A percentile compares a stretch with the other conserved stretches of the same genome.
These are phyloP conservation scores for Ectropis grisescens DNA, from an alignment of 1,140 invertebrate species.

Conservation along the genomic window DNA sequence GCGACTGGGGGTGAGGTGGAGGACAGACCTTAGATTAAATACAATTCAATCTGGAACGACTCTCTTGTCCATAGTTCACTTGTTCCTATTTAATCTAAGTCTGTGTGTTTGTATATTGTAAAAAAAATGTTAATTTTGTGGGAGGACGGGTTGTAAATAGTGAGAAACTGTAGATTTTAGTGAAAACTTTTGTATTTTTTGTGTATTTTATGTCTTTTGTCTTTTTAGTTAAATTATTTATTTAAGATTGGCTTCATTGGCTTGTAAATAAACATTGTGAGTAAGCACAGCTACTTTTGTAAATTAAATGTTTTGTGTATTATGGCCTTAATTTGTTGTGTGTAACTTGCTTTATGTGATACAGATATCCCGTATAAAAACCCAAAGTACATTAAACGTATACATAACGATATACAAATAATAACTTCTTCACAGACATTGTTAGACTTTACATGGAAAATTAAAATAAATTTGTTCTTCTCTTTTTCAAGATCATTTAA, in stretches of 20 bases:
- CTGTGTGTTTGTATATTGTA: conserved; percentile 22
- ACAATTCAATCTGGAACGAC: conserved; percentile 7
- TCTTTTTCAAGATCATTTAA: no score
- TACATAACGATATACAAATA: no score
- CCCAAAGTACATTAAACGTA: no score
- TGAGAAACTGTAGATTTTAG: conserved; percentile 13
- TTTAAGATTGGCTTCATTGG: conserved; percentile 25
- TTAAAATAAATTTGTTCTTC: no score
- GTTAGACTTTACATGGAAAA: no score
- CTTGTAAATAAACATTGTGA: conserved; percentile 30
- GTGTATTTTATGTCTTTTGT: conserved; percentile 13
- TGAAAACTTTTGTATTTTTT: conserved; percentile 16
- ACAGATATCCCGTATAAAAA: no score
- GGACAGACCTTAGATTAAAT: conserved; percentile 47
- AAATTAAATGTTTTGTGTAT: conserved; percentile 21
- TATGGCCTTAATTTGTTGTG: conserved; percentile 2
- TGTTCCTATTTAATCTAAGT: conserved; percentile 50
- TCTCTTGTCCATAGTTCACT: neutral
- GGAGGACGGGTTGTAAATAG: conserved; percentile 21
- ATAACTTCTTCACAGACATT: no score
- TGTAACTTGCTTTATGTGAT: no score
- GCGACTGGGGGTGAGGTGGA: conserved; percentile 57
- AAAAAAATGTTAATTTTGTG: conserved; percentile 13
- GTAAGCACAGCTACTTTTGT: conserved; percentile 13
- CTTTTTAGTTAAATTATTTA: conserved; percentile 30